Evolutionary conservation across 2,113 vertebrate genomes (phyloP).

Genomic region (Cebidichthys violaceus): DNA sequence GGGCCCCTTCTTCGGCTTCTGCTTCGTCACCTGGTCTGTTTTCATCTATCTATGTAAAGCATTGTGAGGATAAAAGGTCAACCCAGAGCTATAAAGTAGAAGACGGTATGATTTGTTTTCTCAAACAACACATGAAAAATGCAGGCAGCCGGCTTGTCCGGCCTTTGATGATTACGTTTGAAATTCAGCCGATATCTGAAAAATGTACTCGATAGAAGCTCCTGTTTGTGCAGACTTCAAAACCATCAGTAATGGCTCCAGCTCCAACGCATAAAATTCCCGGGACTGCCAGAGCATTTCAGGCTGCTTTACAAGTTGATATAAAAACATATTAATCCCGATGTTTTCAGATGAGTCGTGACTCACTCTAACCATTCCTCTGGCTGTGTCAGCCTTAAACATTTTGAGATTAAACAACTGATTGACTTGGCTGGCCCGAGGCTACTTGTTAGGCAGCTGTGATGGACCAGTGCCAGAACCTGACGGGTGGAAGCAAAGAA

Average conservation of each 20-base stretch:
- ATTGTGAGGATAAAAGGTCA: constrained; percentile 20
- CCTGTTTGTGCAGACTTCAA: constrained; percentile 2
- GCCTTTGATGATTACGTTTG: constrained; percentile 45
- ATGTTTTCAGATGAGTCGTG: constrained; percentile 30
- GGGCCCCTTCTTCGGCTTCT: background rate
- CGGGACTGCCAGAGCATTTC: constrained; percentile 10
- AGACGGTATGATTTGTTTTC: background rate
- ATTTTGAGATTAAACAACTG: constrained; percentile 70
- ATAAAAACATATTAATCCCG: constrained; percentile 41
- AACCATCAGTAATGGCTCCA: background rate
- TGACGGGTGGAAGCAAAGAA: constrained; percentile 36
- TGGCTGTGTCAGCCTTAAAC: constrained; percentile 54
- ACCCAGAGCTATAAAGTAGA: background rate
- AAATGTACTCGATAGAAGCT: constrained; percentile 34
- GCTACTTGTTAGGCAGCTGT: constrained; percentile 67
- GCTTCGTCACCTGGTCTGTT: constrained; percentile 27
- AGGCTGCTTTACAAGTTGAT: constrained; percentile 32
- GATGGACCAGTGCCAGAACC: constrained; percentile 65
- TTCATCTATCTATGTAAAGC: constrained; percentile 30
- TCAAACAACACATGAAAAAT: constrained; percentile 22
- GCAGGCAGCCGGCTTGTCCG: background rate
- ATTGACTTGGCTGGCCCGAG: constrained; percentile 69
- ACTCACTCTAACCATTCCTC: constrained; percentile 57
- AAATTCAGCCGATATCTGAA: constrained; percentile 29
- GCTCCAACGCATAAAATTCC: constrained; percentile 18